Evolutionary conservation across 2,113 vertebrate genomes (phyloP), one percentile per base, ranked within the genome.

Genomic region (Chaenocephalus aceratus): DNA sequence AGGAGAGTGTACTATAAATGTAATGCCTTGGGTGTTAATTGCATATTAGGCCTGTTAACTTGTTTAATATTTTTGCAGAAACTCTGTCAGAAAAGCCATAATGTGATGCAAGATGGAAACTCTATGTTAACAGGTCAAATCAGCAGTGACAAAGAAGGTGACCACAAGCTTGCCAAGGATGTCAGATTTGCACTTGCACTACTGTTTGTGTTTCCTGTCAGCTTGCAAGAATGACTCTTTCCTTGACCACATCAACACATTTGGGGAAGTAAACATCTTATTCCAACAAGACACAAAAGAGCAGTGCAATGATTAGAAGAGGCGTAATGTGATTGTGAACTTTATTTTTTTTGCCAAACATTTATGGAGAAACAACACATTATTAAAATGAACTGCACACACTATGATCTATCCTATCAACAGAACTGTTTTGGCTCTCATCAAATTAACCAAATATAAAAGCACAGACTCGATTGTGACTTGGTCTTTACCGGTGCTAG

Each of bases 281-380:
- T 18, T 45, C 57, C 14, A 13, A 57, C 21, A 6, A 45, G 51
- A 49, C 14, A 44, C 73, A 67, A 21, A 48, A 45, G 23, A 70
- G 30, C 44, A 30, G 51, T 65, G 6, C 52, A 85, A 78, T 83
- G 72, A 90, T 57, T 36, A 59, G 49, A 77, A 59, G 68, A 89
- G 78, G 65, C 71, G 18, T 30, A 44, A 57, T 71, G 80, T 87
- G 88, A 89, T 86, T 80, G 89, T 91, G 88, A 92, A 88, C 88
- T 94, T 94, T 93, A 88, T 41, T 90, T 93, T 86, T 83, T 93
- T 85, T 91, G 90, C 88, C 91, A 89, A 90, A 92, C 90, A 85
- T 85, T 89, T 87, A 94, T 78, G 74, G 66, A 87, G 76, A 86
- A 92, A 92, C 86, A 83, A 88, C 80, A 92, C 87, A 75, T 86